Conservation (phyloP, 2,888 invertebrate genomes). For the Platypus cylindrus region DNA sequence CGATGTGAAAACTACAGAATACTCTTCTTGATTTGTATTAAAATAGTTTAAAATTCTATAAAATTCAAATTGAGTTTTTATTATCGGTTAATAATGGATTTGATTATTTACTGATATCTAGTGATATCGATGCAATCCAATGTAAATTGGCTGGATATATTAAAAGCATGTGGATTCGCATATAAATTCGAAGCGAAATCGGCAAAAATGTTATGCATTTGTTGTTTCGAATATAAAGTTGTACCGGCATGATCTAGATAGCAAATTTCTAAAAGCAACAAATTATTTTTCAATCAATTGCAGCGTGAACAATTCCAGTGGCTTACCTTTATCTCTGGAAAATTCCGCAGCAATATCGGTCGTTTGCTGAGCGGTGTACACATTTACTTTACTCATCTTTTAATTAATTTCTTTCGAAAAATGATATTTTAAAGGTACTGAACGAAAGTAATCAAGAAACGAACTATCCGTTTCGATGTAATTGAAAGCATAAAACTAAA, state of each 20-base stretch:
- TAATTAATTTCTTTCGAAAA: too few relatives aligned
- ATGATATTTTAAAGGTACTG: too few relatives aligned
- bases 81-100: not conserved
- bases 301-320: not conserved
- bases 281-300: constrained; percentile 1
- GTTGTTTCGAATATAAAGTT: constrained; percentile 64
- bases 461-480: too few relatives aligned
- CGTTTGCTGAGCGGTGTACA: constrained; percentile 20
- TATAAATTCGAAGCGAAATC: constrained; percentile 63
- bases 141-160: constrained; percentile 62
- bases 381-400: constrained; percentile 3
- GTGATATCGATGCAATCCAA: constrained; percentile 75
- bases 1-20: constrained; percentile 84
- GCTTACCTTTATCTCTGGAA: constrained; percentile 21
- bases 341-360: constrained; percentile 22
- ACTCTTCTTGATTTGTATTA: constrained; percentile 65
- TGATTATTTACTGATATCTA: constrained; percentile 51
- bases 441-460: too few relatives aligned
- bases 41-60: constrained; percentile 71
- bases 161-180: constrained; percentile 79
- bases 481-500: too few relatives aligned
- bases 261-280: constrained; percentile 45
- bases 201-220: constrained; percentile 50
- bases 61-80: constrained; percentile 6
- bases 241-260: constrained; percentile 88